These are phyloP conservation scores for Drosophila austrosaltans DNA, from an alignment of 2,888 invertebrate species.

Conservation along the genomic window DNA sequence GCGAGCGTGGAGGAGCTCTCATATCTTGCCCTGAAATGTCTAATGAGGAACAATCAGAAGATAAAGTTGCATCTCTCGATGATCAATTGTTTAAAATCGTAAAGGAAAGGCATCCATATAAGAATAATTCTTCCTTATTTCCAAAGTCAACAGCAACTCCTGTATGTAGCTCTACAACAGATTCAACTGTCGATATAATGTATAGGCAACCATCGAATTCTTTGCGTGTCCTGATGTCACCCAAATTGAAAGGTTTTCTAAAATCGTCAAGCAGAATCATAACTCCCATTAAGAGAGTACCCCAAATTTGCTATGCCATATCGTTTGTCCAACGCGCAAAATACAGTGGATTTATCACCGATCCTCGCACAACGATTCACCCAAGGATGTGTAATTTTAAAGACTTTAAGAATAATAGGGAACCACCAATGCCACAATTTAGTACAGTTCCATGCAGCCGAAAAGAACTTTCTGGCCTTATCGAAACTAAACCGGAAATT, in stretches of 20 bases:
- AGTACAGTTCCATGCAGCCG: constrained; percentile 47
- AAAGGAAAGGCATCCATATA: too few relatives aligned
- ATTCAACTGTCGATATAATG: too few relatives aligned
- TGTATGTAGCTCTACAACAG: too few relatives aligned
- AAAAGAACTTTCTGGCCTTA: constrained; percentile 32
- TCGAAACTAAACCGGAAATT: constrained; percentile 28
- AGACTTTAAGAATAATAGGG: neutral
- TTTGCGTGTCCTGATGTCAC: too few relatives aligned
- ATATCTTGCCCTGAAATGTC: too few relatives aligned
- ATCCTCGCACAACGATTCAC: constrained; percentile 17
- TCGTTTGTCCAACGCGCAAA: constrained; percentile 30
- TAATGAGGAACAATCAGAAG: neutral
- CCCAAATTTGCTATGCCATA: neutral
- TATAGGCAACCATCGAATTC: too few relatives aligned
- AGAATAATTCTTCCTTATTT: too few relatives aligned
- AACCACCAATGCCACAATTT: constrained; percentile 58
- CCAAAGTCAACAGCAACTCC: too few relatives aligned
- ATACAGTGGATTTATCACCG: constrained; percentile 34
- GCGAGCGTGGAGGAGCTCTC: constrained; percentile 22
- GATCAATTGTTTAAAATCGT: neutral
- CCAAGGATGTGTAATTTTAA: neutral
- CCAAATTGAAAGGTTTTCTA: too few relatives aligned
- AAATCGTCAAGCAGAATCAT: too few relatives aligned
- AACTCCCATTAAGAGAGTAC: neutral
- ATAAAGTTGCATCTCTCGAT: neutral